Percentiles rank a stretch among this genome's conserved stretches.
phyloP scores from a whole-genome alignment of 2,888 invertebrate species.

The Xestobium rufovillosum region DNA sequence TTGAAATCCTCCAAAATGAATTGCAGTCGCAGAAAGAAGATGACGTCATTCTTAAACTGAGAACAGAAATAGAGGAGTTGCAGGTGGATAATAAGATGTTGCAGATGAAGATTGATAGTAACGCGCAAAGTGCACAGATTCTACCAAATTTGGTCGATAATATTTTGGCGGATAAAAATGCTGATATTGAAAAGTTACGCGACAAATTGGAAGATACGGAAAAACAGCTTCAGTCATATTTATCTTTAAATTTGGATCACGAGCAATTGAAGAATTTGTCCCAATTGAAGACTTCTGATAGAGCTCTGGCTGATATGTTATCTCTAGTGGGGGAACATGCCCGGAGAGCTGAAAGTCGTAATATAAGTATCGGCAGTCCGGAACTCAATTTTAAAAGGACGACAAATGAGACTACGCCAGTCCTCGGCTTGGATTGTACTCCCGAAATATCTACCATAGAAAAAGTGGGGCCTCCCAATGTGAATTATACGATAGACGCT shows the following conservation, averaged over 20 bases:
- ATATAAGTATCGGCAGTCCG: constrained; percentile 23
- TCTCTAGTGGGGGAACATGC: constrained; percentile 62
- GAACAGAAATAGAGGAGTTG: constrained; percentile 46
- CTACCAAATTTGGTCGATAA: constrained; percentile 52
- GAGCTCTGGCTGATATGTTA: constrained; percentile 64
- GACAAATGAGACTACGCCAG: constrained; percentile 1
- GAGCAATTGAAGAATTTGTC: constrained; percentile 46
- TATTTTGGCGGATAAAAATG: constrained; percentile 61
- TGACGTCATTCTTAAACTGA: constrained; percentile 45
- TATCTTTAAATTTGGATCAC: constrained; percentile 54
- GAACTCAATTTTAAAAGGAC: background rate
- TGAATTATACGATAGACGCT: constrained; percentile 19
- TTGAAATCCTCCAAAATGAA: constrained; percentile 51
- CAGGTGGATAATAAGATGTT: constrained; percentile 42
- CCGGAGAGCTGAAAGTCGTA: constrained; percentile 25
- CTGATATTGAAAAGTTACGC: constrained; percentile 57
- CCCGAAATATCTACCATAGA: constrained; percentile 38
- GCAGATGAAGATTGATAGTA: constrained; percentile 45
- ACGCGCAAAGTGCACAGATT: constrained; percentile 42
- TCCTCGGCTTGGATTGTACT: constrained; percentile 12
- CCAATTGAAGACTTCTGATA: constrained; percentile 53
- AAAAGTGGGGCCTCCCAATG: constrained; percentile 22
- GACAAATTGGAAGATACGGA: constrained; percentile 51
- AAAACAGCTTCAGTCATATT: constrained; percentile 45
- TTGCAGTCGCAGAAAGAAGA: constrained; percentile 38